These are phyloP conservation scores for Drosophila subobscura DNA, from an alignment of 1,140 invertebrate species.

Conservation along the genomic window DNA sequence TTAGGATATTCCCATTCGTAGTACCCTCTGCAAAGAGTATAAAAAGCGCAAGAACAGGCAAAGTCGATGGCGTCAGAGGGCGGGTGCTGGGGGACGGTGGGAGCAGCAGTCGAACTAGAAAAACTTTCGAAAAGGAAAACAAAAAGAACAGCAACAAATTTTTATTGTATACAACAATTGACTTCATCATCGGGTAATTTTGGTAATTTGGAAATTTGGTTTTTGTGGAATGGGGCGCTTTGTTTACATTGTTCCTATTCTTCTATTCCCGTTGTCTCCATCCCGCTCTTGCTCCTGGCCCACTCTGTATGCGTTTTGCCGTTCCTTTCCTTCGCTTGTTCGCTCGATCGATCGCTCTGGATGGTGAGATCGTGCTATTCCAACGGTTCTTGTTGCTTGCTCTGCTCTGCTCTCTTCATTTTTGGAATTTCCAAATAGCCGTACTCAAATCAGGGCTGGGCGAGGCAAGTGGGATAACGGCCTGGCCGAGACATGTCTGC, in stretches of 20 bases:
- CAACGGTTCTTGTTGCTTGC: conserved; percentile 29
- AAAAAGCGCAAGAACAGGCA: conserved; percentile 7
- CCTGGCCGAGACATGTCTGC: too few relatives aligned
- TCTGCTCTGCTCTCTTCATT: conserved; percentile 39
- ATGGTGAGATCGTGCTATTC: conserved; percentile 11
- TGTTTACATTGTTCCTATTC: conserved; percentile 79
- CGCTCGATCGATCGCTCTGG: background rate
- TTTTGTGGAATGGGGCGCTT: conserved; percentile 60
- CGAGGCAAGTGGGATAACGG: too few relatives aligned
- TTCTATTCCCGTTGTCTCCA: conserved; percentile 25
- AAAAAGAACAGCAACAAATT: conserved; percentile 34
- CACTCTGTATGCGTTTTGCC: background rate
- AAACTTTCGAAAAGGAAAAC: conserved; percentile 66
- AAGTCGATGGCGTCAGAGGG: too few relatives aligned
- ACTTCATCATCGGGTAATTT: conserved; percentile 80
- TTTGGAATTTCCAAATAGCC: conserved; percentile 54
- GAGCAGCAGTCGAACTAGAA: conserved; percentile 43
- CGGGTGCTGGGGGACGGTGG: too few relatives aligned
- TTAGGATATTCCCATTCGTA: too few relatives aligned
- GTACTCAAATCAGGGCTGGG: conserved; percentile 39
- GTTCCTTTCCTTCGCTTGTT: background rate
- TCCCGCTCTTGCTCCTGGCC: background rate
- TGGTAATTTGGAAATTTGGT: conserved; percentile 41
- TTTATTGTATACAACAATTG: conserved; percentile 81
- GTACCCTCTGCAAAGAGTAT: conserved; percentile 1